Conservation (phyloP, 1,140 invertebrate genomes). For the Archegozetes longisetosus region DNA sequence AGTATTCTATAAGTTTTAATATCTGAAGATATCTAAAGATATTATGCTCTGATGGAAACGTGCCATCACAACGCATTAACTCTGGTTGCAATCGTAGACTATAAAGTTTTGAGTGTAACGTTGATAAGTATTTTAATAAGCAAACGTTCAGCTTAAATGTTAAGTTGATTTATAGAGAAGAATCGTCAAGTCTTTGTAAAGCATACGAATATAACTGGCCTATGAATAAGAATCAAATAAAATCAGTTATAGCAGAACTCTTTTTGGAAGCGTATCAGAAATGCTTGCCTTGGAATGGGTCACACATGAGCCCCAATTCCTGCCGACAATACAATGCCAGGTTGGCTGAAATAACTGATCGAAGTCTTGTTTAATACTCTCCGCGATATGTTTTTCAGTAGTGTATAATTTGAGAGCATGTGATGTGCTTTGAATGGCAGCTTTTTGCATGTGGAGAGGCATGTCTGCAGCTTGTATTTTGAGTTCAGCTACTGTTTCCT, state of each 20-base stretch:
- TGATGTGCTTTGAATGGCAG: slow-evolving; percentile 21
- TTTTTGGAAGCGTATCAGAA: background rate
- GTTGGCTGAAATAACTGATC: slow-evolving; percentile 23
- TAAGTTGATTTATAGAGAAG: slow-evolving; percentile 24
- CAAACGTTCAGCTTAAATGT: no score
- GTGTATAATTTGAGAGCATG: slow-evolving; percentile 22
- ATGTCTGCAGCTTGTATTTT: slow-evolving; percentile 25
- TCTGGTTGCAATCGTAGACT: no score
- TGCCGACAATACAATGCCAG: slow-evolving; percentile 25
- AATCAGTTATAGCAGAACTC: background rate
- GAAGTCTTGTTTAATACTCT: slow-evolving; percentile 25
- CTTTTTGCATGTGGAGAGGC: slow-evolving; percentile 23
- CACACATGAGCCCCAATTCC: slow-evolving; percentile 25
- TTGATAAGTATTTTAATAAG: no score
- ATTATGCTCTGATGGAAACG: no score
- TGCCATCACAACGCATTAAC: no score
- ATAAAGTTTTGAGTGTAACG: no score
- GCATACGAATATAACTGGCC: slow-evolving; percentile 23
- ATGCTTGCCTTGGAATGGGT: slow-evolving; percentile 21
- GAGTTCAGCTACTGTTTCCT: slow-evolving; percentile 16
- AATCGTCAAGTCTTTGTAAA: slow-evolving; percentile 23
- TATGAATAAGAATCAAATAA: background rate
- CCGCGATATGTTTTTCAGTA: slow-evolving; percentile 25
- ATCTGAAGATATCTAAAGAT: no score
- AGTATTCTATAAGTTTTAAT: no score